Conservation (phyloP, 1,140 invertebrate species). For the Aethina tumida region DNA sequence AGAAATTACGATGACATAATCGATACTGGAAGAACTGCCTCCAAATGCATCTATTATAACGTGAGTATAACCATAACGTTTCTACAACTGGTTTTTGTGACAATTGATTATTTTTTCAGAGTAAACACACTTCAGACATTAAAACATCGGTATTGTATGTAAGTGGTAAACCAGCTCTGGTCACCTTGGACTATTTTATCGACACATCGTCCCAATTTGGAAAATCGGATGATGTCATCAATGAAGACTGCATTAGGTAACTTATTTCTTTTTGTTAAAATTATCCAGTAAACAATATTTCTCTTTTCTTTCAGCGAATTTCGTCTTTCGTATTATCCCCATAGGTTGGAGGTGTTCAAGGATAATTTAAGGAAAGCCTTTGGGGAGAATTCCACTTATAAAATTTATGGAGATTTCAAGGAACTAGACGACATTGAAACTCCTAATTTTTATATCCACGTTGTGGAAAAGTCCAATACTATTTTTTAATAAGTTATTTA, state of each 20-base stretch:
- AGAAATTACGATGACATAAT: slow-evolving; percentile 80
- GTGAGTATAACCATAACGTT: slow-evolving; percentile 45
- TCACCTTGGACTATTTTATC: slow-evolving; percentile 71
- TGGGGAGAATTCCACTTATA: slow-evolving; percentile 50
- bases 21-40: slow-evolving; percentile 57
- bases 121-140: slow-evolving; percentile 67
- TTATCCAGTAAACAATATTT: slow-evolving; percentile 1
- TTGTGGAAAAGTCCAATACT: slow-evolving; percentile 53
- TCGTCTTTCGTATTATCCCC: slow-evolving; percentile 77
- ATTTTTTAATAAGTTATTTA: slow-evolving; percentile 6
- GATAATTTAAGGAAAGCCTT: slow-evolving; percentile 63
- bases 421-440: slow-evolving; percentile 47
- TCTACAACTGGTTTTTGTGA: too few relatives aligned
- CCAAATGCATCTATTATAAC: slow-evolving; percentile 80
- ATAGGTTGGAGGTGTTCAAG: slow-evolving; percentile 59
- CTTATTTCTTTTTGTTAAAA: too few relatives aligned
- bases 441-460: slow-evolving; percentile 77
- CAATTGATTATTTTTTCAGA: slow-evolving; percentile 48
- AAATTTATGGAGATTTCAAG: slow-evolving; percentile 74
- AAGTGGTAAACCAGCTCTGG: slow-evolving; percentile 57
- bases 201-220: slow-evolving; percentile 32
- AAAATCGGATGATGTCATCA: slow-evolving; percentile 18
- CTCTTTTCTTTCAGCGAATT: slow-evolving; percentile 54
- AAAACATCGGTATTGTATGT: slow-evolving; percentile 72
- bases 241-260: slow-evolving; percentile 25